Conservation (phyloP, 2,113 vertebrate species). For the Dromiciops gliroides region DNA sequence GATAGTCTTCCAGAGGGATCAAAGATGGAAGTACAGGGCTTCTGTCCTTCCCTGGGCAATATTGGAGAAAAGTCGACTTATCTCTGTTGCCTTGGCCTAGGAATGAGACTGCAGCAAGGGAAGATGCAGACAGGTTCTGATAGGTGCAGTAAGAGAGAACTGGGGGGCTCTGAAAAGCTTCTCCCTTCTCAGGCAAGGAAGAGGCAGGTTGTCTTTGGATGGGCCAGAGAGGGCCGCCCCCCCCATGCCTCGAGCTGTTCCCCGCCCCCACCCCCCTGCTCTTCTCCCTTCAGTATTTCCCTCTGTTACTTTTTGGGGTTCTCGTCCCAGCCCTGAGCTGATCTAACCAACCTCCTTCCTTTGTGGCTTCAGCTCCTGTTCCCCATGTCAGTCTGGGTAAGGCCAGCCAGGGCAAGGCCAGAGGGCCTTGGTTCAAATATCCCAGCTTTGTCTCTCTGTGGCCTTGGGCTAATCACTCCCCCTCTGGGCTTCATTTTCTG, state of each 20-base stretch:
- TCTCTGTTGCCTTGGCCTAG: too few species aligned
- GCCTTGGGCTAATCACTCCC: not conserved
- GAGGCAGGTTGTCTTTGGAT: not conserved
- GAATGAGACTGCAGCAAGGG: not conserved
- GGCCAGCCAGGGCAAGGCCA: not conserved
- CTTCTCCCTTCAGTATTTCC: not conserved
- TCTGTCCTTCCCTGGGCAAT: not conserved
- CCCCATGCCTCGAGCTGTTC: not conserved
- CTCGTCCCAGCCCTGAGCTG: not conserved
- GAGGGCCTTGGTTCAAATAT: too few species aligned
- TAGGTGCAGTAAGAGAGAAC: not conserved
- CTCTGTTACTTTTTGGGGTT: not conserved
- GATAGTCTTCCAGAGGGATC: not conserved
- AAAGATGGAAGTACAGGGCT: not conserved
- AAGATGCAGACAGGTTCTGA: not conserved
- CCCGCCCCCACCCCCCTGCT: not conserved
- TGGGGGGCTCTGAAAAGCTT: not conserved
- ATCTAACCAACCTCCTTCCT: not conserved
- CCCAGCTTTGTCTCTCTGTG: not conserved
- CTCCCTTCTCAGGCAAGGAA: not conserved
- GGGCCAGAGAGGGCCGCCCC: not conserved
- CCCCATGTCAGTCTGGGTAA: not conserved
- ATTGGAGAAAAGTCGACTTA: not conserved
- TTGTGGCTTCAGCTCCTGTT: not conserved
- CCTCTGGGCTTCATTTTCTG: not conserved